These are phyloP conservation scores for Ptiloglossa arizonensis DNA, from an alignment of 1,140 invertebrate species.

Conservation along the genomic window DNA sequence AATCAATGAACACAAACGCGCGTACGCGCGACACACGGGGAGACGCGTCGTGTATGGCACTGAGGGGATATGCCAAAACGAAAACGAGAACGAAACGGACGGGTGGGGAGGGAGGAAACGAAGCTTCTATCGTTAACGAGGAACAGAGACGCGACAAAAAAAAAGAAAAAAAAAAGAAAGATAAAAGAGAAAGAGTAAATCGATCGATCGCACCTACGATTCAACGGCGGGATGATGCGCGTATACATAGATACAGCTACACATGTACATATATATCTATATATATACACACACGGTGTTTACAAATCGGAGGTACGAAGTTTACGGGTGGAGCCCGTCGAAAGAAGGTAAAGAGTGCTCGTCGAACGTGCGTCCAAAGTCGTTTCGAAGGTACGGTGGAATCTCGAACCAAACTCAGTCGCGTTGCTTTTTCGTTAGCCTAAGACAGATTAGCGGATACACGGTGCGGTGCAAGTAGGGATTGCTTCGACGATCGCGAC, in stretches of 20 bases:
- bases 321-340: too few species aligned
- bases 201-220: conserved; percentile 1
- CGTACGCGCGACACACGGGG: conserved; percentile 13
- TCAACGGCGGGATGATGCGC: conserved; percentile 2
- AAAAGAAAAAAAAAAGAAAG: neutral
- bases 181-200: conserved; percentile 10
- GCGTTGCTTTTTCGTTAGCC: too few species aligned
- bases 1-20: conserved; percentile 34
- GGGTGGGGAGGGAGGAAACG: neutral
- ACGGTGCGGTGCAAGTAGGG: too few species aligned
- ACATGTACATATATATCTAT: neutral
- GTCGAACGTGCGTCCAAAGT: too few species aligned
- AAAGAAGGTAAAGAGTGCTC: too few species aligned
- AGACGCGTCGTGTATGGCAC: conserved; percentile 29
- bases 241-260: conserved; percentile 6
- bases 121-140: neutral
- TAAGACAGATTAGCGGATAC: too few species aligned
- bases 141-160: neutral
- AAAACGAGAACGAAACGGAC: neutral
- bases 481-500: too few species aligned
- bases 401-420: too few species aligned
- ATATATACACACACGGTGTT: neutral
- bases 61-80: conserved; percentile 13
- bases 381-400: too few species aligned
- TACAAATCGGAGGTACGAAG: neutral